Evolutionary conservation across 2,888 invertebrate genomes (phyloP).

Genomic region (Anarsia innoxiella): DNA sequence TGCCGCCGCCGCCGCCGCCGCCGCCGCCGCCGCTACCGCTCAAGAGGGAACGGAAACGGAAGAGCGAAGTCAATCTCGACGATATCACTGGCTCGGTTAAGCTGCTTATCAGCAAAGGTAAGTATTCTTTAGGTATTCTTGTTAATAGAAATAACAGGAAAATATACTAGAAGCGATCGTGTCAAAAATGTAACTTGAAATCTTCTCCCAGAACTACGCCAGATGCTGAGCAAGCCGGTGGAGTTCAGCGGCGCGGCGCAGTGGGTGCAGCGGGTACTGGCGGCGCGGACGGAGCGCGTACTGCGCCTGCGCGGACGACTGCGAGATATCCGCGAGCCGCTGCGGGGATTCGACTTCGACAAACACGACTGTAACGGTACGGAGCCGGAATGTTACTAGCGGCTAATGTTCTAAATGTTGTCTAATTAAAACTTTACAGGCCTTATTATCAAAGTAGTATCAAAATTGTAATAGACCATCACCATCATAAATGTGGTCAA

Average conservation of each 20-base stretch:
- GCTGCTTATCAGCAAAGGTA: constrained; percentile 32
- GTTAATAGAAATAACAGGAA: too few relatives aligned
- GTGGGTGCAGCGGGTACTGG: constrained; percentile 9
- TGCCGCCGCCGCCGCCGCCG: constrained; percentile 18
- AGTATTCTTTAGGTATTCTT: constrained; percentile 9
- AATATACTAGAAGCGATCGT: not conserved
- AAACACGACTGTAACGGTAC: too few relatives aligned
- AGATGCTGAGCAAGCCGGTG: constrained; percentile 15
- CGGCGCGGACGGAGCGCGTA: constrained; percentile 1
- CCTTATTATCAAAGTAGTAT: too few relatives aligned
- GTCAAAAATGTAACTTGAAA: not conserved
- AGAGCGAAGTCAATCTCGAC: constrained; percentile 22
- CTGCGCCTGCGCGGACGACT: constrained; percentile 3
- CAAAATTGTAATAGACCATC: too few relatives aligned
- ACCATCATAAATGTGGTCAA: too few relatives aligned
- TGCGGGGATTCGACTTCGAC: too few relatives aligned
- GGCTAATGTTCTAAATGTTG: too few relatives aligned
- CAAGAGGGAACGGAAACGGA: constrained; percentile 33
- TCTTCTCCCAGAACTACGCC: not conserved
- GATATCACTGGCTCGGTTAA: constrained; percentile 23
- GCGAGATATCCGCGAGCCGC: not conserved
- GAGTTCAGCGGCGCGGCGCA: constrained; percentile 11
- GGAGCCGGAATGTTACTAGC: too few relatives aligned
- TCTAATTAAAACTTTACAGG: too few relatives aligned
- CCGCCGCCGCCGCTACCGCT: constrained; percentile 15